Conservation (phyloP, 2,113 vertebrate genomes). For the Thinocorus orbignyianus region DNA sequence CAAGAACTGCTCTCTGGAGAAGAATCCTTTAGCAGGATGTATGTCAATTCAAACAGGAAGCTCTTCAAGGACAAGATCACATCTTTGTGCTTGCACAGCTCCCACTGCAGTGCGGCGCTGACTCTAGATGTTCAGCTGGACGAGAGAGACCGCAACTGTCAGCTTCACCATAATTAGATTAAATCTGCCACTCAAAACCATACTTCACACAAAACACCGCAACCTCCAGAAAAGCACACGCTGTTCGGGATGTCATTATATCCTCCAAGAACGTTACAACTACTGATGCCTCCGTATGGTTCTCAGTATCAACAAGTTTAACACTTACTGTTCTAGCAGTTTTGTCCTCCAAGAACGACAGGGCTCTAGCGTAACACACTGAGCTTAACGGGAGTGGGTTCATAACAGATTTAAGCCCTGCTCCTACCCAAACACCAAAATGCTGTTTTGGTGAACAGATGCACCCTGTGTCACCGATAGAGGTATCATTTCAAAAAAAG, state of each 20-base stretch:
- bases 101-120: not conserved
- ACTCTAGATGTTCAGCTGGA: not conserved
- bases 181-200: not conserved
- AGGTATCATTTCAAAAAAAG: not conserved
- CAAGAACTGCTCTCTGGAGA: not conserved
- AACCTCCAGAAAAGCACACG: not conserved
- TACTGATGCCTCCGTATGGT: not conserved
- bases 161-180: not conserved
- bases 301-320: not conserved
- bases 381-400: not conserved
- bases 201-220: not conserved
- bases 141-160: not conserved
- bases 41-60: accelerated
- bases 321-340: not conserved
- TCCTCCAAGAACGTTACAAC: not conserved
- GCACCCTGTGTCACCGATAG: not conserved
- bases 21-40: not conserved
- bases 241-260: not conserved
- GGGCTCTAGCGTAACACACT: accelerated
- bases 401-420: not conserved
- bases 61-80: not conserved
- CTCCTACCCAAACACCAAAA: not conserved
- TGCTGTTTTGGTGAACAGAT: not conserved
- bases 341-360: not conserved
- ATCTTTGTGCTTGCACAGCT: not conserved